phyloP scores from a whole-genome alignment of 1,140 invertebrate genomes.

The Ericerus pela region DNA sequence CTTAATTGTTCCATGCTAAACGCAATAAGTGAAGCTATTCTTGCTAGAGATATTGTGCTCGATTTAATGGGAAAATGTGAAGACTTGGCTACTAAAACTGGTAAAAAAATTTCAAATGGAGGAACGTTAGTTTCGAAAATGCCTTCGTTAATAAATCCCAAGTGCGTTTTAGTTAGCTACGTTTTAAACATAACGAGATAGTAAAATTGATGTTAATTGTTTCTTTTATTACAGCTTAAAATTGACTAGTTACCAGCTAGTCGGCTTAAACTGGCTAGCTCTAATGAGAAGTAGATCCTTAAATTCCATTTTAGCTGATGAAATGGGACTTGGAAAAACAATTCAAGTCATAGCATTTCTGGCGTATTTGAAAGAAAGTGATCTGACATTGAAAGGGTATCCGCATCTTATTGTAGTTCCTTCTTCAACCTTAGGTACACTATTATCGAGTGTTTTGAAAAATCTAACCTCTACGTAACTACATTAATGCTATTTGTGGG shows the following conservation, averaged over 20 bases:
- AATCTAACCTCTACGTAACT: not conserved
- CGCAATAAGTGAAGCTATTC: constrained; percentile 48
- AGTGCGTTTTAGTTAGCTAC: constrained; percentile 30
- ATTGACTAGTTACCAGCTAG: constrained; percentile 76
- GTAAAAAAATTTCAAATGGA: constrained; percentile 52
- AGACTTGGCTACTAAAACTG: constrained; percentile 48
- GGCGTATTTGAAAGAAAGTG: constrained; percentile 65
- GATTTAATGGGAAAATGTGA: constrained; percentile 61
- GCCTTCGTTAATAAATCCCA: constrained; percentile 39
- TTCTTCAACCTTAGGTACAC: constrained; percentile 68
- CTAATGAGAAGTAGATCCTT: constrained; percentile 77
- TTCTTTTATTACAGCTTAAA: constrained; percentile 38
- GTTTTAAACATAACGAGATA: not conserved
- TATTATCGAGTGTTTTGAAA: not conserved
- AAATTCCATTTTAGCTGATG: constrained; percentile 86
- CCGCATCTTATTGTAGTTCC: constrained; percentile 85
- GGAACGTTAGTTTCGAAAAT: constrained; percentile 46
- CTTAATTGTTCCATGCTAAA: constrained; percentile 55
- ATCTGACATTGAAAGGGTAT: constrained; percentile 32
- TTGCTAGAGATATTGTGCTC: constrained; percentile 50
- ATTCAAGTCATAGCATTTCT: constrained; percentile 81
- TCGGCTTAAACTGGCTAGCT: constrained; percentile 86
- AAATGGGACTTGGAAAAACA: constrained; percentile 85
- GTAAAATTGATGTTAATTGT: not conserved
- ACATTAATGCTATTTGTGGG: constrained; percentile 15